phyloP scores from a whole-genome alignment of 35 echinoderm and acorn worm species.

The Chiridota heheva region DNA sequence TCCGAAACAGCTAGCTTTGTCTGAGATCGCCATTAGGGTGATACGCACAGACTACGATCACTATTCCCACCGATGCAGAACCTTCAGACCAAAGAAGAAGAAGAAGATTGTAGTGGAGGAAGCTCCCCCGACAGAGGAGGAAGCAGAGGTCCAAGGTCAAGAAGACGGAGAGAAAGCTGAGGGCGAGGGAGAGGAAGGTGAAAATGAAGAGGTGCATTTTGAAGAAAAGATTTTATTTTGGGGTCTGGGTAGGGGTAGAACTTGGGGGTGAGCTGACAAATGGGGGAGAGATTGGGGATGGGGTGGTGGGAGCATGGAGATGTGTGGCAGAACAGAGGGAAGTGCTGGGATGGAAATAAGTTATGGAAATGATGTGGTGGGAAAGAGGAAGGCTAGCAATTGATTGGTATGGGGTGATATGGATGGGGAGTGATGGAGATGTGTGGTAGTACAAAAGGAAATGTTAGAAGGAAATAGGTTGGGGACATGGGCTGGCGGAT shows the following conservation, averaged over 20 bases:
- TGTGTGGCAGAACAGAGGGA: slow-evolving; percentile 36
- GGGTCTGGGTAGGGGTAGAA: too few relatives aligned
- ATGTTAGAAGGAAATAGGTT: neutral
- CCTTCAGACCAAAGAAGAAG: slow-evolving; percentile 67
- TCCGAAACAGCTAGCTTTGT: slow-evolving; percentile 85
- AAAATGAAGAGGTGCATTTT: slow-evolving; percentile 27
- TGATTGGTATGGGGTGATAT: too few relatives aligned
- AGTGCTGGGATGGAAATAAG: too few relatives aligned
- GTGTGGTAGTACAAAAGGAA: too few relatives aligned
- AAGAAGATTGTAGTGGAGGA: slow-evolving; percentile 39
- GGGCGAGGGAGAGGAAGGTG: slow-evolving; percentile 50
- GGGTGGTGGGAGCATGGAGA: slow-evolving; percentile 26
- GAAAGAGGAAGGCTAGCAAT: neutral
- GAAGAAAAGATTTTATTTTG: neutral
- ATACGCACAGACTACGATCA: slow-evolving; percentile 78
- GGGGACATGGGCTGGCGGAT: neutral
- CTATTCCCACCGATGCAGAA: slow-evolving; percentile 86
- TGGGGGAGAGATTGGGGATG: slow-evolving; percentile 11
- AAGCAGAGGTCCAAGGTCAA: neutral
- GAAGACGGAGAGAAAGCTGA: slow-evolving; percentile 43
- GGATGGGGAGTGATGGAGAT: too few relatives aligned
- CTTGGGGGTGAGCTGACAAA: too few relatives aligned
- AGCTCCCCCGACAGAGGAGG: neutral
- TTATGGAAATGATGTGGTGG: neutral
- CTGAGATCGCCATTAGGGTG: slow-evolving; percentile 84